Evolutionary conservation across 2,113 vertebrate species (phyloP), one percentile per base, ranked within the genome.

Genomic region (Rhipidura dahli): DNA sequence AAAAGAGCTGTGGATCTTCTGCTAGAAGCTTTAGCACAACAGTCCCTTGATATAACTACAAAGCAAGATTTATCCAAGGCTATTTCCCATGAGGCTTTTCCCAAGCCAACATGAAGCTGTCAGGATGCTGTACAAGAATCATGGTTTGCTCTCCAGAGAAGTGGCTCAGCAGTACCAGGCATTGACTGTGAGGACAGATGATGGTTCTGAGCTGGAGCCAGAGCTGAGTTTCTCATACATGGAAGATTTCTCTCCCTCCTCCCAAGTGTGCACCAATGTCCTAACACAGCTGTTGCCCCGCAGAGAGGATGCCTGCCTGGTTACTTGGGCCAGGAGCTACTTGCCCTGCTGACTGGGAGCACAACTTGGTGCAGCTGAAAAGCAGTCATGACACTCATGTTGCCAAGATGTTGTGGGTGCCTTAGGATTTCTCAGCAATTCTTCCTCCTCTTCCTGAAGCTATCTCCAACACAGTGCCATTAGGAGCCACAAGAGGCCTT

Each of bases 181-280:
- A 21, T 27, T 75, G 51, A 71, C 78, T 84, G 39, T 71, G 92
- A 75, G 71, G 69, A 91, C 70, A n/a, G 73, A 54, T 87, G 87
- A 93, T 33, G 86, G 60, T 83, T 89, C 92, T 89, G 83, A 81
- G 76, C 47, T 89, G 81, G 76, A 92, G 91, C 77, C 88, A 56
- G 57, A 89, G 79, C 70, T 49, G 86, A 87, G 54, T 82, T 61
- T 93, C 66, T 87, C 64, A 7, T 28, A 44, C 16, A 3, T 23
- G 44, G 65, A 88, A 87, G 78, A 53, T 70, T 88, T 66, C 39
- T 87, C 31, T 87, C 64, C 60, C 51, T 82, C 44, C 50, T 87
- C 53, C 23, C 9, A 3, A 7, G 78, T 10, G 21, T 59, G 24
- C 31, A 6, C 51, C 15, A 6, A 33, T 68, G 39, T 77, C 59